Percentiles rank a stretch among this genome's conserved stretches.
Evolutionary conservation across 2,888 invertebrate genomes (phyloP).

Genomic region (Polydrusus pterygomalis): DNA sequence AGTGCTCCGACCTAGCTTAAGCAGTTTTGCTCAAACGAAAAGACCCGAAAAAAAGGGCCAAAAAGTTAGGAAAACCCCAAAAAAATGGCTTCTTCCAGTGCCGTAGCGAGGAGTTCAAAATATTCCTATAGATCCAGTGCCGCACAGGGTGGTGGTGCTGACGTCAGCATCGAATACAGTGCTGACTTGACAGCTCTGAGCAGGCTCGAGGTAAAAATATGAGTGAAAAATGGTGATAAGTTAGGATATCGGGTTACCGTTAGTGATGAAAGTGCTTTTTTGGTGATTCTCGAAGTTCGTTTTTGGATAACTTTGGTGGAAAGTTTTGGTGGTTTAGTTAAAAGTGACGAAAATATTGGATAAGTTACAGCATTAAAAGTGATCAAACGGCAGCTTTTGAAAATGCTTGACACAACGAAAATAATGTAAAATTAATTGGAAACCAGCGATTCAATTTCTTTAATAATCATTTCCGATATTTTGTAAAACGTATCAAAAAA

Average conservation of each 20-base stretch:
- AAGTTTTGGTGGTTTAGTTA: slow-evolving; percentile 25
- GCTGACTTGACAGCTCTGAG: slow-evolving; percentile 95
- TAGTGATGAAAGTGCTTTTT: slow-evolving; percentile 42
- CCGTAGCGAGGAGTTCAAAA: slow-evolving; percentile 85
- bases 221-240: slow-evolving; percentile 51
- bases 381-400: neutral
- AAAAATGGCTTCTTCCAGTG: slow-evolving; percentile 68
- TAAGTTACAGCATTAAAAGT: neutral
- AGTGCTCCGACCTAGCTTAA: slow-evolving; percentile 53
- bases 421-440: neutral
- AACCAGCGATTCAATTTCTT: neutral
- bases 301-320: slow-evolving; percentile 26
- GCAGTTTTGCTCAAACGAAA: slow-evolving; percentile 39
- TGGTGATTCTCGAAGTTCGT: slow-evolving; percentile 21
- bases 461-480: neutral
- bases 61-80: slow-evolving; percentile 60
- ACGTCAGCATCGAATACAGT: slow-evolving; percentile 96
- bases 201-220: slow-evolving; percentile 91
- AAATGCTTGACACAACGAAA: slow-evolving; percentile 13
- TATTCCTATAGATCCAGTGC: slow-evolving; percentile 94
- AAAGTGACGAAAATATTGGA: slow-evolving; percentile 16
- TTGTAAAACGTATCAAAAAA: neutral
- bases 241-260: slow-evolving; percentile 48
- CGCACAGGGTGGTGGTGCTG: slow-evolving; percentile 83
- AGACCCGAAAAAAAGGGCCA: slow-evolving; percentile 38